Percentiles rank a stretch among this genome's conserved stretches.
Evolutionary conservation across 1,140 invertebrate genomes (phyloP).

Genomic region (Zophobas atratus): DNA sequence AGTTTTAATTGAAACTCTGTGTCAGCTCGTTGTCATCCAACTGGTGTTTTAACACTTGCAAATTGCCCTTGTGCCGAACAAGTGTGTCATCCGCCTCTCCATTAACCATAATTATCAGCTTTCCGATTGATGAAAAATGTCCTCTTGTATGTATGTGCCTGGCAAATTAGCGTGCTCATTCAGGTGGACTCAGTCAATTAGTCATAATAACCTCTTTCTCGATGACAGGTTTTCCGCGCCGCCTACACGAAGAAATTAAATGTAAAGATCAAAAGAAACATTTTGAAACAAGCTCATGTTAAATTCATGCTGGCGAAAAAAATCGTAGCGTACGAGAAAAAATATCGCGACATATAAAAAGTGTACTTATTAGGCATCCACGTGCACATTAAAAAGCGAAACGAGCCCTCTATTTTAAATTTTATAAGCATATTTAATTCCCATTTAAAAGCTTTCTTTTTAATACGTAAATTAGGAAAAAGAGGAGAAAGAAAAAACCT

Average conservation of each 20-base stretch:
- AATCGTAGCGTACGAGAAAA: constrained; percentile 5
- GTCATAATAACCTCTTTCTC: constrained; percentile 29
- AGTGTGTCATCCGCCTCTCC: not conserved
- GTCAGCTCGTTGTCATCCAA: too few relatives aligned
- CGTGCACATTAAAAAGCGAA: constrained; percentile 12
- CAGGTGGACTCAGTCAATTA: constrained; percentile 25
- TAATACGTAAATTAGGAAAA: constrained; percentile 28
- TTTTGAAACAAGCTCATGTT: constrained; percentile 35
- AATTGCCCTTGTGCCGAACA: too few relatives aligned
- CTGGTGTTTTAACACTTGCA: too few relatives aligned
- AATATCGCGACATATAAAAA: constrained; percentile 22
- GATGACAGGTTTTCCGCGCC: constrained; percentile 20
- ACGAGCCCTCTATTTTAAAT: constrained; percentile 11
- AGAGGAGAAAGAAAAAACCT: constrained; percentile 10
- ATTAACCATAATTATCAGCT: not conserved
- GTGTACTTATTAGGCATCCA: constrained; percentile 26
- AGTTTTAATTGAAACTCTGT: too few relatives aligned
- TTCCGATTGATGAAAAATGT: not conserved
- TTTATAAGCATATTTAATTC: constrained; percentile 34
- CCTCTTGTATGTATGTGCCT: not conserved
- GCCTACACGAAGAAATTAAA: constrained; percentile 31
- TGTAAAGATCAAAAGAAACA: constrained; percentile 30
- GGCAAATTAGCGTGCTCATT: constrained; percentile 12
- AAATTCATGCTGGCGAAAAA: constrained; percentile 20
- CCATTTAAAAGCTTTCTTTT: constrained; percentile 35